phyloP scores from a whole-genome alignment of 2,888 invertebrate genomes.

The Stenoptilia bipunctidactyla region DNA sequence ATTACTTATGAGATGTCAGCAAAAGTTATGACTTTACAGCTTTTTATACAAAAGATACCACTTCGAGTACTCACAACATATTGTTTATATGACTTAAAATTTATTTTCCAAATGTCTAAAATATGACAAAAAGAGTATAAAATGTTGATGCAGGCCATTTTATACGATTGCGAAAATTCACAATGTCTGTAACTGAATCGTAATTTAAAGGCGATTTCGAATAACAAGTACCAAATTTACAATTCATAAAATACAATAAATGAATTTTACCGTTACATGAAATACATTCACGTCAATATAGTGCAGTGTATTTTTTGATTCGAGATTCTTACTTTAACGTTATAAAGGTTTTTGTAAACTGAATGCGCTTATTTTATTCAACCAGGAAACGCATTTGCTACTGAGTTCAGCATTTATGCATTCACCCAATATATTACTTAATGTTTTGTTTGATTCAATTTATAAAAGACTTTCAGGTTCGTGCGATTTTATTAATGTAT shows the following conservation, averaged over 20 bases:
- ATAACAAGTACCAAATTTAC: slow-evolving; percentile 1
- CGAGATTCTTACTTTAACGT: too few species aligned
- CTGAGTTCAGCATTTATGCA: too few species aligned
- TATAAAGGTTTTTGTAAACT: too few species aligned
- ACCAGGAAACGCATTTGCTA: too few species aligned
- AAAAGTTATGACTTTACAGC: slow-evolving; percentile 5
- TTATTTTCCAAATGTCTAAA: not conserved
- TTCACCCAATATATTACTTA: too few species aligned
- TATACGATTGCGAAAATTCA: not conserved
- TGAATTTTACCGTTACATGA: not conserved
- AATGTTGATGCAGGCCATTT: not conserved
- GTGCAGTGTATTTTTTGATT: too few species aligned
- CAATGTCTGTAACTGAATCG: not conserved
- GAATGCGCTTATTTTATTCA: too few species aligned
- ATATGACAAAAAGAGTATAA: not conserved
- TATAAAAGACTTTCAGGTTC: too few species aligned
- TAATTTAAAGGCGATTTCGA: slow-evolving; percentile 1
- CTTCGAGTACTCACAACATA: not conserved
- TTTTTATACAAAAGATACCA: too few species aligned
- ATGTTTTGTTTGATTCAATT: too few species aligned
- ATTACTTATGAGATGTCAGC: slow-evolving; percentile 10
- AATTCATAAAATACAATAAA: slow-evolving; percentile 5
- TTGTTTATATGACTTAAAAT: not conserved
- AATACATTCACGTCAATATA: not conserved
- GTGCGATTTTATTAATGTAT: too few species aligned